Base-by-base conservation (phyloP, 2,888 invertebrate species). In the Trachelus tabidus region DNA sequence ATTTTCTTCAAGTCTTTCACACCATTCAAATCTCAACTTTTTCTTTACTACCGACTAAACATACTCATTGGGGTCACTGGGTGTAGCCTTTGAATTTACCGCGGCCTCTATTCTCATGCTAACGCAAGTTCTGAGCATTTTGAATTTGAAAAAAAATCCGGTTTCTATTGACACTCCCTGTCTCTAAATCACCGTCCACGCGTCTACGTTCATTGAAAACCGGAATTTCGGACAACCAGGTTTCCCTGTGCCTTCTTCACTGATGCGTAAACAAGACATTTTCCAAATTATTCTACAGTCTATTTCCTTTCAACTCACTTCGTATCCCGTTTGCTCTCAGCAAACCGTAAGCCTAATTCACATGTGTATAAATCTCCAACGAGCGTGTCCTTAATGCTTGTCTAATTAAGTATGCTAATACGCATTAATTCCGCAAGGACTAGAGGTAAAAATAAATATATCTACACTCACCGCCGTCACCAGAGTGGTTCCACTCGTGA, bases 391-490 rank as follows among this genome's bases (percentile, higher is more conserved):
- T 31, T 33, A 9, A 3, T 12, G 23, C 74, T 0, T 35, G 74
- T 30, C 6, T 74, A 74, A 74, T 74, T 74, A 74, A 34, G 35
- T 74, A 74, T 74, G 74, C 11, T 74, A 74, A 74, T 74, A 9
- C n/a, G 6, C 23, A 2, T 74, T 74, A 34, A 74, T n/a, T 74
- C 35, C 74, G 23, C 23, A 23, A 56, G 15, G 56, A 56, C 56
- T 23, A 23, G 6, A 23, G 56, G 23, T 9, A 56, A 56, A 56
- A 56, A 56, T 40, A 56, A 15, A 56, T 56, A 56, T 9, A 2
- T 56, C 6, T 56, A 56, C 9, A 56, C 40, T 40, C 23, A 1
- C 56, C 23, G 40, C 23, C 40, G 40, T 56, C 9, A 23, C 40
- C 23, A 9, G 23, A 56, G 23, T 9, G 56, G 23, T 23, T 56